These are phyloP conservation scores for Cichlasoma orientale DNA, from an alignment of 2,797 vertebrate genomes.

Conservation along the genomic window DNA sequence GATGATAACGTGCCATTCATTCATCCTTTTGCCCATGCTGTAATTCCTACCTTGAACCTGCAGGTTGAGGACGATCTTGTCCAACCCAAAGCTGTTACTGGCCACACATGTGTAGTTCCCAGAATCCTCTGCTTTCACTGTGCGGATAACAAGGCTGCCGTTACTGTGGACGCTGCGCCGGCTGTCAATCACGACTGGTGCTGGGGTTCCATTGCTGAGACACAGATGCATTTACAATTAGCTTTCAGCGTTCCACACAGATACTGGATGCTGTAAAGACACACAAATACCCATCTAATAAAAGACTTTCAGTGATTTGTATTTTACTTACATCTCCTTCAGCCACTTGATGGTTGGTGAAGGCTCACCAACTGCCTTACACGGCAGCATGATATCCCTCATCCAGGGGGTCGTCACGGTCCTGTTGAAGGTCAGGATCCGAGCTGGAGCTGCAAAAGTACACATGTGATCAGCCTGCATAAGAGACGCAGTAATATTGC, in stretches of 20 bases:
- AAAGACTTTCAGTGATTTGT: background rate
- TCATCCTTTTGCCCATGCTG: background rate
- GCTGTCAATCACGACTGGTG: constrained; percentile 92
- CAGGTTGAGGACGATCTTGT: constrained; percentile 94
- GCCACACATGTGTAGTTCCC: constrained; percentile 95
- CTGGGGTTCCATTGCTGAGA: constrained; percentile 91
- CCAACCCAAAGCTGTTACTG: constrained; percentile 95
- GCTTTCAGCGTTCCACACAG: background rate
- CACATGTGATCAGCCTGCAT: background rate
- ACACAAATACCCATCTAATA: background rate
- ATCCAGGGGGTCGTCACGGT: constrained; percentile 98
- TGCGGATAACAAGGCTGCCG: constrained; percentile 95
- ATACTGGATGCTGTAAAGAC: background rate
- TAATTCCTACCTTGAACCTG: constrained; percentile 92
- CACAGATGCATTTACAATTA: background rate
- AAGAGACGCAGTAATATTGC: background rate
- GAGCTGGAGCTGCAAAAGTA: constrained; percentile 85
- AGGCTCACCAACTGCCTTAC: constrained; percentile 94
- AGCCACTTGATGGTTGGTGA: constrained; percentile 96
- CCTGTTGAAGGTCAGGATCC: constrained; percentile 95
- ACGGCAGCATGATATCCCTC: constrained; percentile 95
- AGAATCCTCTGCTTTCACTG: constrained; percentile 96
- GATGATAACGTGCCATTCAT: background rate
- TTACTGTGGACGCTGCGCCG: constrained; percentile 93
- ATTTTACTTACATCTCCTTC: constrained; percentile 91